phyloP scores from a whole-genome alignment of 1,140 invertebrate genomes.

The Drosophila jambulina region DNA sequence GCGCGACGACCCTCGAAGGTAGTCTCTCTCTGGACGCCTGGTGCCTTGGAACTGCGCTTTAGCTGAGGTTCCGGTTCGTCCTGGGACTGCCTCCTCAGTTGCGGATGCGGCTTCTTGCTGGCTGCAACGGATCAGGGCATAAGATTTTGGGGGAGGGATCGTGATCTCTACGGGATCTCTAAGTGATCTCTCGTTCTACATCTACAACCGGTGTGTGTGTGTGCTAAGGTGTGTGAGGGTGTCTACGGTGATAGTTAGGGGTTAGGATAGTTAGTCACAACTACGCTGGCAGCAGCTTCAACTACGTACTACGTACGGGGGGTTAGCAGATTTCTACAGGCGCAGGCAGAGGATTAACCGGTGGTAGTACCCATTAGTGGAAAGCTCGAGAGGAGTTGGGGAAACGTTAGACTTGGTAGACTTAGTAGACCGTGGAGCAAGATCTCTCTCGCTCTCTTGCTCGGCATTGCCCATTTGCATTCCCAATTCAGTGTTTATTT shows the following conservation, averaged over 20 bases:
- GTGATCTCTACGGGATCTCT: conserved; percentile 18
- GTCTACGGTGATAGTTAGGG: conserved; percentile 17
- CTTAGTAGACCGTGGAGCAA: conserved; percentile 15
- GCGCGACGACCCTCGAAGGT: conserved; percentile 62
- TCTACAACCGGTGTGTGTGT: conserved; percentile 15
- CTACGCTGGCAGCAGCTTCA: conserved; percentile 11
- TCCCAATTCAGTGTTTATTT: conserved; percentile 25
- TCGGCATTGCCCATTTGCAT: conserved; percentile 17
- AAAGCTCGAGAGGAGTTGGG: conserved; percentile 16
- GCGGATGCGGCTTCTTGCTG: conserved; percentile 26
- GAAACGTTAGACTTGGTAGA: conserved; percentile 22
- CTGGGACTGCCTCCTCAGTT: conserved; percentile 22
- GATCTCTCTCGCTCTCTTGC: not conserved
- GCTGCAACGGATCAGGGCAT: conserved; percentile 49
- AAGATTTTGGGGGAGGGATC: conserved; percentile 21
- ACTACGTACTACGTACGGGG: not conserved
- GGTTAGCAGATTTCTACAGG: conserved; percentile 39
- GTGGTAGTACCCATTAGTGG: conserved; percentile 30
- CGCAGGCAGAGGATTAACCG: conserved; percentile 30
- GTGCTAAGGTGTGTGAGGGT: conserved; percentile 10
- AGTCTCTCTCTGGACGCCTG: conserved; percentile 62
- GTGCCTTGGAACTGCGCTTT: conserved; percentile 60
- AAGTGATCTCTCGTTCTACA: conserved; percentile 25
- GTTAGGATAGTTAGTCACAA: conserved; percentile 36
- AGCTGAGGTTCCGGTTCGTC: conserved; percentile 35